A percentile compares a stretch with the other conserved stretches of the same genome.
These are phyloP conservation scores for Lontra canadensis DNA, from an alignment of 2,113 vertebrate species.

Conservation along the genomic window DNA sequence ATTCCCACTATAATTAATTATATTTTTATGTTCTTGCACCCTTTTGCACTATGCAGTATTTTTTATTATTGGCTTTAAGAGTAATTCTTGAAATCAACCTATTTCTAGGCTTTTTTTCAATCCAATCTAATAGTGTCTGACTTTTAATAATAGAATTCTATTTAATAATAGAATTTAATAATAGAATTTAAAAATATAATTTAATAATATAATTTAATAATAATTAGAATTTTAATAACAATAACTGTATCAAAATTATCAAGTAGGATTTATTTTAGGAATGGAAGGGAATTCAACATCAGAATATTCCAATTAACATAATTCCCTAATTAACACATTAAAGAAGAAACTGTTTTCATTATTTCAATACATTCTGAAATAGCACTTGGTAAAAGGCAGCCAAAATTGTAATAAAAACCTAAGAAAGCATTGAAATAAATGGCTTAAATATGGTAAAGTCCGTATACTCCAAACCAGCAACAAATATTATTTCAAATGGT, in stretches of 20 bases:
- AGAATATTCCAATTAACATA: background rate
- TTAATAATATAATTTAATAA: too few relatives aligned
- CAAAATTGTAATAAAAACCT: background rate
- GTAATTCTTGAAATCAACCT: background rate
- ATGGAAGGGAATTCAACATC: background rate
- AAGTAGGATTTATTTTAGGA: background rate
- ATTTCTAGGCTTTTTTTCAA: background rate
- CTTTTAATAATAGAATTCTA: background rate
- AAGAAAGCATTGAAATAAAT: background rate
- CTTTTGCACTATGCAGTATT: background rate
- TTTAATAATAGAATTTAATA: too few relatives aligned
- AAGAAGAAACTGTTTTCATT: background rate
- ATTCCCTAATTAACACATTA: background rate
- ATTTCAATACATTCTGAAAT: background rate
- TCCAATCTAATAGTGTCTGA: background rate
- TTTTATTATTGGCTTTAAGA: background rate
- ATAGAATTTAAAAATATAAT: too few relatives aligned
- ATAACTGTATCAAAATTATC: background rate
- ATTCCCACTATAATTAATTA: background rate
- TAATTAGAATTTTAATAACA: too few relatives aligned
- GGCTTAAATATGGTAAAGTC: background rate
- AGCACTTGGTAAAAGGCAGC: background rate
- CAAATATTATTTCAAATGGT: background rate
- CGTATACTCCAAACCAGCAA: background rate
- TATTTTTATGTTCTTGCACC: background rate